These are phyloP conservation scores for Poeciliopsis paucimaculata DNA, from an alignment of 2,797 vertebrate genomes.

Conservation along the genomic window DNA sequence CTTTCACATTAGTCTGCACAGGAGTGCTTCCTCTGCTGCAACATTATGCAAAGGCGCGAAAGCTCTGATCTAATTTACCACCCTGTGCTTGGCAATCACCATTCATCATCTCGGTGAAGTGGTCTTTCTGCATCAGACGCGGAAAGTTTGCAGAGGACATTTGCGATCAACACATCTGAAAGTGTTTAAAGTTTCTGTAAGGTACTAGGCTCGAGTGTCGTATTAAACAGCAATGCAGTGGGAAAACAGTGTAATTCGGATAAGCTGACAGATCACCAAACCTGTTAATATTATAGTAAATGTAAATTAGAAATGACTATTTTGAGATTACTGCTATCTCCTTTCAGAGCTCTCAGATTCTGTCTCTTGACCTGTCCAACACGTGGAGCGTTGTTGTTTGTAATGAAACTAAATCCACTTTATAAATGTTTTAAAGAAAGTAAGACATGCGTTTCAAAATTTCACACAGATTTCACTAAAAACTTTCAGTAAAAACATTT, in stretches of 20 bases:
- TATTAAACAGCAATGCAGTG: neutral
- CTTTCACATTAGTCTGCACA: slow-evolving; percentile 7
- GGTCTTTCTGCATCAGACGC: neutral
- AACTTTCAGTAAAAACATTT: neutral
- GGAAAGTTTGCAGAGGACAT: slow-evolving; percentile 8
- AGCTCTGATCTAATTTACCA: slow-evolving; percentile 42
- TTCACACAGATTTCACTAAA: neutral
- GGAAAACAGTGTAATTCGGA: neutral
- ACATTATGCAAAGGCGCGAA: slow-evolving; percentile 18
- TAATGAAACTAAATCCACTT: neutral
- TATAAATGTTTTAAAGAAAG: neutral
- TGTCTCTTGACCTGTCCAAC: neutral
- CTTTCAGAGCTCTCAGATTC: neutral
- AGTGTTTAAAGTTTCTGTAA: slow-evolving; percentile 1
- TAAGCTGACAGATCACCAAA: neutral
- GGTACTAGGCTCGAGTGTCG: neutral
- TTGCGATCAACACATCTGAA: neutral
- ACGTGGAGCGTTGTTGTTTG: neutral
- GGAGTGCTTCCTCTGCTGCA: slow-evolving; percentile 26
- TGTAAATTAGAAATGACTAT: slow-evolving; percentile 4
- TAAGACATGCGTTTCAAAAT: neutral
- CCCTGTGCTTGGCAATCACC: slow-evolving; percentile 13
- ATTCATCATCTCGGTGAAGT: slow-evolving; percentile 34
- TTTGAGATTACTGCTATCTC: neutral
- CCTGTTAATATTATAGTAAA: neutral